These are phyloP conservation scores for human (Homo sapiens) DNA, from an alignment of 2,113 vertebrate species.

Conservation along the genomic window DNA sequence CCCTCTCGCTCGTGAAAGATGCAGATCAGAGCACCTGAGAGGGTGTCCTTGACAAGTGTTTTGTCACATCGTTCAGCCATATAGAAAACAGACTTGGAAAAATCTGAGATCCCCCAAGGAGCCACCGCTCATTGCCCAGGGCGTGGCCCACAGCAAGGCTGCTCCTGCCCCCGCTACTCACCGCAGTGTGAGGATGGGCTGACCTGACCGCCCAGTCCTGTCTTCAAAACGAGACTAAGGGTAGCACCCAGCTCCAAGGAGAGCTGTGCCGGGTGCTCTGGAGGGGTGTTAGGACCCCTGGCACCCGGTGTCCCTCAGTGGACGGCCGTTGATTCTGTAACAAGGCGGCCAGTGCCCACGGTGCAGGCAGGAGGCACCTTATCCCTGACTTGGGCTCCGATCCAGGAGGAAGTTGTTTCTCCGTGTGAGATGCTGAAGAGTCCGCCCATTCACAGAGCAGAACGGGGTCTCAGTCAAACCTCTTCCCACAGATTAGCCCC, in stretches of 20 bases:
- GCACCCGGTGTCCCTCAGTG: not conserved
- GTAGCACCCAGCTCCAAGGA: not conserved
- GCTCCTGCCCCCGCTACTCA: not conserved
- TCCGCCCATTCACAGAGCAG: fast-evolving
- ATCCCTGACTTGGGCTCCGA: not conserved
- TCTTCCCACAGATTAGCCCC: fast-evolving
- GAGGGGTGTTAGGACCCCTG: not conserved
- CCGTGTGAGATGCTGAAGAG: fast-evolving
- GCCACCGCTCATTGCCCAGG: not conserved
- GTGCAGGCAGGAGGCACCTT: not conserved
- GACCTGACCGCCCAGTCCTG: not conserved
- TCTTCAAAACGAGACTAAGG: fast-evolving
- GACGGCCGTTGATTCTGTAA: not conserved
- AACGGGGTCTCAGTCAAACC: not conserved
- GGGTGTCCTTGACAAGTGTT: not conserved
- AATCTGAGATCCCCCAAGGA: not conserved
- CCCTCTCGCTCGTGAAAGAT: too few relatives aligned
- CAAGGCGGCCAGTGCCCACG: fast-evolving
- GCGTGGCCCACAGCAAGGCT: not conserved
- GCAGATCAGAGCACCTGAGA: not conserved
- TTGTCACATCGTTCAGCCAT: not conserved
- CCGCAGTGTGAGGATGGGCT: fast-evolving
- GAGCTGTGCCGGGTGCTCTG: too few relatives aligned
- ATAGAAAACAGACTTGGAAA: not conserved
- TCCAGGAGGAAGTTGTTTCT: not conserved